Percentiles rank a stretch among this genome's conserved stretches.
Conservation (phyloP, 1,140 invertebrate species). For the Samia ricini region DNA sequence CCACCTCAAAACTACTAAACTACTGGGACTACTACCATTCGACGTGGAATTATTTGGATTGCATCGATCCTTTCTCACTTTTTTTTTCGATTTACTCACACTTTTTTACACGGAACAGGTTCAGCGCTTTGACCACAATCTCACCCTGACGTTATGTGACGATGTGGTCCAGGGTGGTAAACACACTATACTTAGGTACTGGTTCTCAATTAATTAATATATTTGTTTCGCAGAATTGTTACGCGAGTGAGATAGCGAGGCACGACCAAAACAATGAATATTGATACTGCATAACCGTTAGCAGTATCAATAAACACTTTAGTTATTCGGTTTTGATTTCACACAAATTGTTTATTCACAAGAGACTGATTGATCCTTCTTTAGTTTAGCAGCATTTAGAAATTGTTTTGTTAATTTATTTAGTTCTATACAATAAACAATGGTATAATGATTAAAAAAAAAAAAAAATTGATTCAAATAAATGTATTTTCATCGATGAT, state of each 20-base stretch:
- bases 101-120: no score
- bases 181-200: no score
- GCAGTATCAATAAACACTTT: conserved; percentile 37
- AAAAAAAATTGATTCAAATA: no score
- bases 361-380: conserved; percentile 68
- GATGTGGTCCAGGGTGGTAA: no score
- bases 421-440: conserved; percentile 11
- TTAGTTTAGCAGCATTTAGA: conserved; percentile 70
- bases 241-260: conserved; percentile 42
- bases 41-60: no score
- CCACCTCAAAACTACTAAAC: no score
- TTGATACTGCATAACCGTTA: conserved; percentile 34
- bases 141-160: no score
- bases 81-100: no score
- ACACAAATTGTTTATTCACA: conserved; percentile 64
- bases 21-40: no score
- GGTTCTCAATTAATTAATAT: no score
- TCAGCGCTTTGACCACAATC: no score
- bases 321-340: conserved; percentile 58
- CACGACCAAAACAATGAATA: conserved; percentile 27
- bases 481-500: conserved; percentile 28
- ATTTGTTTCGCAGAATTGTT: conserved; percentile 51
- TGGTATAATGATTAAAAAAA: conserved; percentile 38
- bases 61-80: no score
- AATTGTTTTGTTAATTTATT: conserved; percentile 56